Evolutionary conservation across 2,113 vertebrate genomes (phyloP), one percentile per base, ranked within the genome.

Genomic region (Strix uralensis): DNA sequence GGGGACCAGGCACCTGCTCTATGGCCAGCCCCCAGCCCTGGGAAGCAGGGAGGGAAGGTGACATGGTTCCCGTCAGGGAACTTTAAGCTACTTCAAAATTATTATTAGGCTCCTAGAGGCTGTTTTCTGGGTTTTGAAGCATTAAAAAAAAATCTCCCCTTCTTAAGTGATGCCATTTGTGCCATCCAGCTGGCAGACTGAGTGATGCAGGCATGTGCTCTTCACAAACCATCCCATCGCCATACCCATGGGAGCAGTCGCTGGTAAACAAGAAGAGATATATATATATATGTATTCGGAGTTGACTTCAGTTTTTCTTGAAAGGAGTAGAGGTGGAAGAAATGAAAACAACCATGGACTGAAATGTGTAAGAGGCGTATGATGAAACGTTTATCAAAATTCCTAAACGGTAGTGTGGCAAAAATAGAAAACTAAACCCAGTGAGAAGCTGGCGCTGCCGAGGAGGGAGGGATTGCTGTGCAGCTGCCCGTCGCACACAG

Each of bases 361-460:
- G 32, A 71, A 84, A 44, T 44, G 83, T 51, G 89, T 79, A 89
- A 92, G 87, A 92, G 91, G 87, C n/a, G 6, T 63, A 26, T 89
- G 91, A 91, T 59, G 81, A 84, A 87, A 79, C 16, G 62, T 58
- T 89, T 58, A 49, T 67, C 65, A 38, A 46, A 88, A 61, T 38
- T 81, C 81, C 1, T 42, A 63, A 66, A 44, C 2, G 65, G 78
- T 58, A 46, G 36, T 0, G 0, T 3, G 14, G 61, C 93, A 94
- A 84, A 96, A 96, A 95, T 81, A 94, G 93, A 57, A 84, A 91
- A 20, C 70, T 29, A 10, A 69, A 59, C 13, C 16, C 78, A 17
- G 90, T 2, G 78, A 87, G 84, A 69, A 69, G 89, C 55, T 1
- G 4, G 30, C 1, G 4, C 36, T 85, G 83, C 44, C 9, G 54